Base-by-base conservation (phyloP, 2,113 vertebrate species). In the Ibidorhyncha struthersii region DNA sequence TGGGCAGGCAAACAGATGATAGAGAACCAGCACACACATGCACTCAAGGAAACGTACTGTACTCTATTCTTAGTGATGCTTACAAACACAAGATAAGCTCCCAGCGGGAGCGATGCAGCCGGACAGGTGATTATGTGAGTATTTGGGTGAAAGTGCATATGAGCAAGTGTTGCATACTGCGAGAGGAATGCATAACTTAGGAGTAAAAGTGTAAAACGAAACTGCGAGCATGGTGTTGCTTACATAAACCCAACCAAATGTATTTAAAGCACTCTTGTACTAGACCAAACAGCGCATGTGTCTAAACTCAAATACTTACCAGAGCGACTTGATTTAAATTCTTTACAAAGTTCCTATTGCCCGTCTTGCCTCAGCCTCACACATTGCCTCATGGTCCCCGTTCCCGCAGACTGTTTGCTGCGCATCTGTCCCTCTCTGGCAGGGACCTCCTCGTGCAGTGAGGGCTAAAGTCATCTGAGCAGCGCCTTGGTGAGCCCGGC, bases 121-220 rank as follows among this genome's bases (percentile, higher is more conserved):
- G 50, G 79, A 83, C 95, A 95, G 93, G 94, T 96, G 94, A 94
- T 58, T 58, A 7, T 86, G 73, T 77, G 62, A 78, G 72, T 74
- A 95, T 96, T 56, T 94, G 89, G 93, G 93, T 94, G 91, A 97
- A 96, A 97, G 96, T 93, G 95, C 82, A 36, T 14, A 18, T 13
- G 36, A 93, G 55, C 67, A 82, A 69, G 65, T 88, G 89, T 41
- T 91, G 49, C 73, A 52, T 83, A 32, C 69, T 89, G 86, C 38
- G 40, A 61, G 71, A 87, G 32, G 65, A 76, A 67, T n/a, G 12
- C 71, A 25, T 62, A 83, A 65, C 70, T 62, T 79, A 12, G 43
- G 66, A 78, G 47, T 77, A 65, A 41, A 61, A 74, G 66, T 77
- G 78, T 93, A 92, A 92, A 88, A 72, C 0, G 73, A 95, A 80